Evolutionary conservation across 2,888 invertebrate genomes (phyloP), one percentile per base, ranked within the genome.

Genomic region (Megastigmus dorsalis): DNA sequence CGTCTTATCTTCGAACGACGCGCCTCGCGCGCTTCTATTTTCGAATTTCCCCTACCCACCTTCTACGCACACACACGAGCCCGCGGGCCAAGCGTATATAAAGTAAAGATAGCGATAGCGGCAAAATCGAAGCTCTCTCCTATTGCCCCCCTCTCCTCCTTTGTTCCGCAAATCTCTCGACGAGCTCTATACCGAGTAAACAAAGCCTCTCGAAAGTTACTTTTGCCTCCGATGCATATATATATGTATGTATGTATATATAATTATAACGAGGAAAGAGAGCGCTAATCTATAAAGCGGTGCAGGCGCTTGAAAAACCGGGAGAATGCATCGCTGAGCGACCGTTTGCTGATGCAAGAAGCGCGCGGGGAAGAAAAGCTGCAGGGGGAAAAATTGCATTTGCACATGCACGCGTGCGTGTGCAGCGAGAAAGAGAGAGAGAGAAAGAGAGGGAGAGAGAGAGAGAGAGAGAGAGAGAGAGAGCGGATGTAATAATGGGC

Each of bases 11-110:
- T 20, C 13, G 33, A 28, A 15, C 52, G 65, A 20, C 48, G 67
- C 23, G 66, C n/a, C 33, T 48, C 43, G 54, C 54, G 45, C 48
- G 65, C 48, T 65, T 71, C 63, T 71, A 71, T 71, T 71, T 71
- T 71, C 50, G 71, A 71, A 57, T 48, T 41, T 55, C 26, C 45
- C 48, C 18, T 18, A 9, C 48, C 23, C 30, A n/a, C 30, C 30
- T 3, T 6, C 3, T 15, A 3, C 13, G 13, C 36, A n/a, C 5
- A n/a, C 9, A 15, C 7, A 3, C 28, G 28, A 3, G 3, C 28
- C 13, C 28, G 13, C 54, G 26, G n/a, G 26, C 10, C n/a, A 9
- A 13, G 30, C 45, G 45, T 6, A 41, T 20, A 45, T 9, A 20
- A 18, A n/a, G 13, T 36, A 48, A 30, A 36, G 68, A 59, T 69